Conservation (phyloP, 2,797 vertebrate species). For the Sebastiscus albofasciatus region DNA sequence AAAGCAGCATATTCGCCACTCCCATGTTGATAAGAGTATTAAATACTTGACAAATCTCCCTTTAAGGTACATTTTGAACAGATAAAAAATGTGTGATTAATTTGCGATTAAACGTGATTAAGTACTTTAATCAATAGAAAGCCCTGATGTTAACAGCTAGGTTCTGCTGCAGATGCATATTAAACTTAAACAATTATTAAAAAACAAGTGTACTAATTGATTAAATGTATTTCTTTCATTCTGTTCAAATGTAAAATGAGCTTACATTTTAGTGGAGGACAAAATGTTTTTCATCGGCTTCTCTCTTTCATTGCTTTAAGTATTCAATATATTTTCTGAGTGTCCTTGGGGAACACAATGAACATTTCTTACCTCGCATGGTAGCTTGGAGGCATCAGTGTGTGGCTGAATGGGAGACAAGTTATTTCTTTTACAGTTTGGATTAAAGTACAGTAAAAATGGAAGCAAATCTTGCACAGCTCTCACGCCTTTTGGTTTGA, state of each 20-base stretch:
- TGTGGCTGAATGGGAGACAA: background rate
- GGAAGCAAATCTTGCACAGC: background rate
- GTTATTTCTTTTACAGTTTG: background rate
- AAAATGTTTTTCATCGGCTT: background rate
- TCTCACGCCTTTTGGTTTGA: background rate
- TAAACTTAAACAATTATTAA: background rate
- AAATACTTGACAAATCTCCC: too few relatives aligned
- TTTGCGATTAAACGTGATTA: too few relatives aligned
- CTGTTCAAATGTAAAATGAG: background rate
- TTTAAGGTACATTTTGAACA: too few relatives aligned
- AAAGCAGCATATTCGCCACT: too few relatives aligned
- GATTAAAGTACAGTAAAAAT: background rate
- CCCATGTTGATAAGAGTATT: too few relatives aligned
- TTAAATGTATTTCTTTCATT: background rate
- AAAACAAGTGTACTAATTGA: background rate
- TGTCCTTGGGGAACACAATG: background rate
- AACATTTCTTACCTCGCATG: background rate
- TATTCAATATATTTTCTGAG: background rate
- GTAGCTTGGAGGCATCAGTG: background rate
- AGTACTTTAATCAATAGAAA: too few relatives aligned
- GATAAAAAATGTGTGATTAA: too few relatives aligned
- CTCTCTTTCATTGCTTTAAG: background rate
- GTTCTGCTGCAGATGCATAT: background rate
- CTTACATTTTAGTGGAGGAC: background rate
- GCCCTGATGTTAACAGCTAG: background rate